A percentile compares a stretch with the other conserved stretches of the same genome.
Conservation (phyloP, 2,888 invertebrate species). For the Uropetala carovei region DNA sequence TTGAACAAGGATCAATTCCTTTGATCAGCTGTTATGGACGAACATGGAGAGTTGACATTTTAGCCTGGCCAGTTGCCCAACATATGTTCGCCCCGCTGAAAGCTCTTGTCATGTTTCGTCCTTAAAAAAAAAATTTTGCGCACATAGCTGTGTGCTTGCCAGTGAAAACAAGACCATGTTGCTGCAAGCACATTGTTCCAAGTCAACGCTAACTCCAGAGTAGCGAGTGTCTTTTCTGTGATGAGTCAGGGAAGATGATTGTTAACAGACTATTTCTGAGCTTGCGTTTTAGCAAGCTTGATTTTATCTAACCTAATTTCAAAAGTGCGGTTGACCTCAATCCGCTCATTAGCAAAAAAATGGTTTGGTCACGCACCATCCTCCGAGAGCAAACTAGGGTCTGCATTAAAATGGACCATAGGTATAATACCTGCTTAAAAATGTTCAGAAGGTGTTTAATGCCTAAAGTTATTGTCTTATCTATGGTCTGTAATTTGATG, state of each 20-base stretch:
- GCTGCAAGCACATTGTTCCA: constrained; percentile 39
- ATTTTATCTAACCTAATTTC: constrained; percentile 39
- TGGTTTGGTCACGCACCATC: neutral
- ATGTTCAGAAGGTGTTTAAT: constrained; percentile 43
- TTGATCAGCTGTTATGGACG: constrained; percentile 53
- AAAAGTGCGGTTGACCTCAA: constrained; percentile 39
- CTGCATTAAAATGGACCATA: constrained; percentile 64
- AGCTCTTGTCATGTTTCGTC: constrained; percentile 25
- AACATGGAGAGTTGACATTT: constrained; percentile 60
- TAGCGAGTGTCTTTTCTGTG: constrained; percentile 61
- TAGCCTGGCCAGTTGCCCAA: constrained; percentile 21
- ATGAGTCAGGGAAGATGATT: constrained; percentile 56
- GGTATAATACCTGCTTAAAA: constrained; percentile 48
- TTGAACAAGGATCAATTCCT: constrained; percentile 63
- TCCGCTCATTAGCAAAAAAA: constrained; percentile 33
- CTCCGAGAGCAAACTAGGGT: constrained; percentile 55
- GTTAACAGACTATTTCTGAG: constrained; percentile 47
- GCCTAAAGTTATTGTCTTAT: constrained; percentile 49
- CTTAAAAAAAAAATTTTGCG: constrained; percentile 3
- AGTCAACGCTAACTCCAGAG: constrained; percentile 55
- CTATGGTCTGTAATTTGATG: constrained; percentile 63
- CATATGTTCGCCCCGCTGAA: constrained; percentile 21
- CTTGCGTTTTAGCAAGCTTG: constrained; percentile 64
- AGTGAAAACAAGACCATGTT: constrained; percentile 32
- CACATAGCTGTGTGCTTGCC: constrained; percentile 25